Evolutionary conservation across 92 coral and sea anemone species (phyloP), one percentile per base, ranked within the genome.

Genomic region (Porites evermanni): DNA sequence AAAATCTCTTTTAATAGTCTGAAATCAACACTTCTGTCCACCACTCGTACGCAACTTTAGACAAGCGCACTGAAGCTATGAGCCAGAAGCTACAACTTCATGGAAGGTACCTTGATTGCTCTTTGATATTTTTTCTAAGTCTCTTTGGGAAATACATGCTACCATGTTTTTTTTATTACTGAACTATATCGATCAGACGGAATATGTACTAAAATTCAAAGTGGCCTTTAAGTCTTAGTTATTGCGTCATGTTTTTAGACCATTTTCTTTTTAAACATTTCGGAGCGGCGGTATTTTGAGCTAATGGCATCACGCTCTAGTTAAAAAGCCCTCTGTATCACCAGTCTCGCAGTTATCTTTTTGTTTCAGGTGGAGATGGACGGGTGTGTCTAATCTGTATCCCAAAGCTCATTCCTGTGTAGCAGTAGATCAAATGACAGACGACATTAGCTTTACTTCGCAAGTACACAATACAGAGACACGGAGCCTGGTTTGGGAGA

Each of bases 21-120:
- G 98, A 94, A 74, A 94, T 94, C 89, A 94, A 94, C 86, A 78
- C 98, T 3, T 94, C 98, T 0, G 92, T 94, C 1, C 98, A 94
- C 80, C 94, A 94, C 69, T 94, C 98, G 5, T 94, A 91, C 47
- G 93, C 98, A 4, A 88, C 98, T 60, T 47, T 92, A 63, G 98
- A 94, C 84, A 94, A 90, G 87, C 91, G 91, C 56, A 77, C 91
- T 60, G 93, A 86, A 32, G 75, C 91, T 12, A 47, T 94, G 54
- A 84, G 80, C 67, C 86, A 81, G 38, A 79, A 86, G 9, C 64
- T 88, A 44, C 98, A 90, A 20, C 86, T 84, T 47, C 85, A 90
- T 53, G 98, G 98, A 74, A 94, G 98, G 98, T 94, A 69, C 20
- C 50, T 32, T 23, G 10, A 11, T 21, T n/a, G 16, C 10, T 13